phyloP scores from a whole-genome alignment of 2,797 vertebrate species.

The Hypotaenidia philippensis region DNA sequence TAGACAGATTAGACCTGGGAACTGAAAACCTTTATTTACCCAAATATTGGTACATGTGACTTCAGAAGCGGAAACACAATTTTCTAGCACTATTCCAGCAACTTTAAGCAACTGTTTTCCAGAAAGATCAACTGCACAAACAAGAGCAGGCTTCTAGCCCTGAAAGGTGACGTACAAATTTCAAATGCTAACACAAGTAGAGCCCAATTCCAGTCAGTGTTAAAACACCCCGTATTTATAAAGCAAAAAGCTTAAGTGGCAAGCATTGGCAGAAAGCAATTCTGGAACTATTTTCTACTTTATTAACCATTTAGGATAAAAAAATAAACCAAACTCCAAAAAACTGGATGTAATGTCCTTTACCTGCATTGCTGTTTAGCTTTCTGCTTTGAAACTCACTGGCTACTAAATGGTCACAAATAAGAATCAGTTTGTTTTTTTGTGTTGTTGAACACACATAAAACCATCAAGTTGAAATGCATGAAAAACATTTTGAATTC shows the following conservation, averaged over 20 bases:
- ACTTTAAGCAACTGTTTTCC: not conserved
- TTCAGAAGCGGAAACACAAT: not conserved
- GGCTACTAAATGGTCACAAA: not conserved
- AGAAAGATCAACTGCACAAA: not conserved
- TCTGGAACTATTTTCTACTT: not conserved
- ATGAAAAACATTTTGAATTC: slow-evolving; percentile 1
- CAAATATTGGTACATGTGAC: not conserved
- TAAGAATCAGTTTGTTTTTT: not conserved
- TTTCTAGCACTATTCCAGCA: slow-evolving; percentile 34
- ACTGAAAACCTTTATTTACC: slow-evolving; percentile 53
- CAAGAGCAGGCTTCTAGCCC: not conserved
- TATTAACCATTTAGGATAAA: not conserved
- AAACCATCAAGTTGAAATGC: not conserved
- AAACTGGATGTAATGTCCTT: not conserved
- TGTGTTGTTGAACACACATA: slow-evolving; percentile 2
- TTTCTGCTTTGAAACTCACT: slow-evolving; percentile 2
- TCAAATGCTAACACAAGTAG: not conserved
- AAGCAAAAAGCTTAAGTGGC: not conserved
- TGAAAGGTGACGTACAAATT: not conserved
- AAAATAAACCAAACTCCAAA: not conserved
- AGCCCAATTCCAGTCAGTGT: not conserved
- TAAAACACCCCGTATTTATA: not conserved
- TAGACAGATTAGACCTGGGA: slow-evolving; percentile 21
- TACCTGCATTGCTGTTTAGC: not conserved
- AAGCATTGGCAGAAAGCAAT: not conserved